These are phyloP conservation scores for Macrophya alboannulata DNA, from an alignment of 2,888 invertebrate genomes.

Conservation along the genomic window DNA sequence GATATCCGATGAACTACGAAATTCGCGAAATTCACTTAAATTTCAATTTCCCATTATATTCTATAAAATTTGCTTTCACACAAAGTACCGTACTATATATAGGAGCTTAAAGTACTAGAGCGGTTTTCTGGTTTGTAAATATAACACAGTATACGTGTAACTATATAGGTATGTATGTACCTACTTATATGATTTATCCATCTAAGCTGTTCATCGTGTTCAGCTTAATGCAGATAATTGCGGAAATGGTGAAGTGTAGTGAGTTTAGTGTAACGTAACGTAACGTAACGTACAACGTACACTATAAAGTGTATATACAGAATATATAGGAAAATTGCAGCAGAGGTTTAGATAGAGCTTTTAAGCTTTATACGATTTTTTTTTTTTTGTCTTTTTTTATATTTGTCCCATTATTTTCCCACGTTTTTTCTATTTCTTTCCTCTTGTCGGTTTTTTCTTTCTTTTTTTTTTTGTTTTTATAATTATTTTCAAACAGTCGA, in stretches of 20 bases:
- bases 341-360: neutral
- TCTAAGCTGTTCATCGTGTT: neutral
- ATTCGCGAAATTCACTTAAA: too few relatives aligned
- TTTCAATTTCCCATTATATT: too few relatives aligned
- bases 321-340: neutral
- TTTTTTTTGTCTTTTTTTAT: neutral
- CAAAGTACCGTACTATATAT: neutral
- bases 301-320: too few relatives aligned
- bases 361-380: neutral
- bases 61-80: too few relatives aligned
- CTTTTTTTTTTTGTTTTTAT: neutral
- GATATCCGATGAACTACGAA: too few relatives aligned
- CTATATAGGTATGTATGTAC: neutral
- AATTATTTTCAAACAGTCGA: too few relatives aligned
- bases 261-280: neutral
- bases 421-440: too few relatives aligned
- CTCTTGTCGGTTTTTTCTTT: too few relatives aligned
- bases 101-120: neutral
- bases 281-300: too few relatives aligned
- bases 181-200: neutral
- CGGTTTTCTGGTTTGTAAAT: neutral
- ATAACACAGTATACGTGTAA: neutral
- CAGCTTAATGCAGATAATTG: neutral
- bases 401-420: too few relatives aligned
- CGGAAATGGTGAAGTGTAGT: neutral